Evolutionary conservation across 2,113 vertebrate species (phyloP).

Genomic region (Apodemus sylvaticus): DNA sequence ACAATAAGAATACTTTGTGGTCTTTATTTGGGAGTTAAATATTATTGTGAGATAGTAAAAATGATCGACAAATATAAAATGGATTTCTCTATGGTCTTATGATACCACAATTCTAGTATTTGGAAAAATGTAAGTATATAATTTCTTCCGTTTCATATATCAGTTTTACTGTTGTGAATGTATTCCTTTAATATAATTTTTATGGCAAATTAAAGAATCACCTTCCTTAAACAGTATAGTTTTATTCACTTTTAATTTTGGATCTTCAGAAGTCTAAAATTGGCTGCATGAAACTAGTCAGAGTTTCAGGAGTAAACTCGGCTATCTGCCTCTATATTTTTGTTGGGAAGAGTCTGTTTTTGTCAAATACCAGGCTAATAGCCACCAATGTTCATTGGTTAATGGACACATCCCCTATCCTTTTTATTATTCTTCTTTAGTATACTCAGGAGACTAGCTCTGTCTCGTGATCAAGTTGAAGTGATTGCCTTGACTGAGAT

Average conservation of each 20-base stretch:
- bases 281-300: not conserved
- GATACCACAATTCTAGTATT: not conserved
- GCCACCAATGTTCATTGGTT: not conserved
- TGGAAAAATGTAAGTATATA: not conserved
- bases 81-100: not conserved
- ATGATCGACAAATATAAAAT: not conserved
- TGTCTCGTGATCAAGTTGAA: fast-evolving
- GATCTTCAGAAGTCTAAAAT: not conserved
- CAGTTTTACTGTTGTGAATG: not conserved
- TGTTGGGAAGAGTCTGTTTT: not conserved
- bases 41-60: not conserved
- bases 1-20: not conserved
- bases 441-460: not conserved
- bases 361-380: not conserved
- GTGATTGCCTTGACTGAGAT: not conserved
- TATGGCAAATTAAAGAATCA: not conserved
- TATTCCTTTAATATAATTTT: not conserved
- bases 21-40: not conserved
- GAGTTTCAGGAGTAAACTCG: fast-evolving
- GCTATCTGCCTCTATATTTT: not conserved
- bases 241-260: not conserved
- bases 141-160: not conserved
- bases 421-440: not conserved
- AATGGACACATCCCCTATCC: not conserved
- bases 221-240: not conserved